Base-by-base conservation (phyloP, 2,888 invertebrate species). In the Craniophora ligustri region DNA sequence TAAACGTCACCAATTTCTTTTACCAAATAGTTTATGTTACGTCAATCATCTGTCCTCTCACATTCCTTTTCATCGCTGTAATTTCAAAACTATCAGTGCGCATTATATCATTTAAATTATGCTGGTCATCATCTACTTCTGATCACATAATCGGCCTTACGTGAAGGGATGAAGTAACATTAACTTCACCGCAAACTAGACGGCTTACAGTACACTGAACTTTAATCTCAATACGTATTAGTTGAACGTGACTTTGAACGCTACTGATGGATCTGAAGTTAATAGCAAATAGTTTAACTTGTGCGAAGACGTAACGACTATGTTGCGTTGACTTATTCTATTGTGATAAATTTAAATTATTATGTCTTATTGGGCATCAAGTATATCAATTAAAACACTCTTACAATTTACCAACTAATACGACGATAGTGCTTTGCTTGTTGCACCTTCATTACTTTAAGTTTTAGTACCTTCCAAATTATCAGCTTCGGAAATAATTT, bases 141-240 rank as follows among this genome's bases (percentile, higher is more conserved):
- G 39, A 40, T 35, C n/a, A 16, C 5, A 7, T 35, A 34, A 42
- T 34, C 4, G 16, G 23, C 21, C 21, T 11, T 30, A 3, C 4
- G n/a, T 23, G 14, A 19, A 19, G 21, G 11, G 21, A 21, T 23
- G 11, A 2, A 31, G 6, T 18, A 47, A n/a, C 19, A 16, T 41
- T 23, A 30, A 14, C 14, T 38, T 38, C 2, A 5, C n/a, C 14
- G 10, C 14, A 42, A 23, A 49, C 44, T 44, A 65, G 44, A 39
- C 14, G 10, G 28, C n/a, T 41, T 49, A 34, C 59, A 28, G 62
- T 49, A 65, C 40, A 58, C 40, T 65, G 49, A 59, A 62, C 51
- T 62, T 38, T 47, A 67, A 71, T 70, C 62, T 66, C 49, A 59
- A 62, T 71, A 67, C 50, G 63, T 63, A 71, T 63, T 62, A 42